phyloP scores from a whole-genome alignment of 2,888 invertebrate species.

The Pseudanteris insignis region DNA sequence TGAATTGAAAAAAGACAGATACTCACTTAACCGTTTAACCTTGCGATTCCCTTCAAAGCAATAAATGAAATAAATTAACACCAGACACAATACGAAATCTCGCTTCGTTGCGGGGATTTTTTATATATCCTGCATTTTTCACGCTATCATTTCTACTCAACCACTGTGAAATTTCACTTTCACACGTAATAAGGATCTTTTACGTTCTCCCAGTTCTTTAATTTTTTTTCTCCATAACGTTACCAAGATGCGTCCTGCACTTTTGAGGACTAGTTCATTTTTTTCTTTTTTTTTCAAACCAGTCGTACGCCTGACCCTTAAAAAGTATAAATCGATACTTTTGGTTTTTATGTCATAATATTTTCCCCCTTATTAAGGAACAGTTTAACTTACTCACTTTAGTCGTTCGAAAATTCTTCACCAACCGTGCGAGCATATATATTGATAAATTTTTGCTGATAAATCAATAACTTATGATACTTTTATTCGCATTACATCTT shows the following conservation, averaged over 20 bases:
- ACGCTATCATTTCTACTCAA: slow-evolving; percentile 53
- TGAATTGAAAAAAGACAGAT: neutral
- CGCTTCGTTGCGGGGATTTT: slow-evolving; percentile 17
- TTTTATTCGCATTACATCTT: too few species aligned
- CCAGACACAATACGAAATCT: slow-evolving; percentile 7
- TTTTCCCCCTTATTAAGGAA: too few species aligned
- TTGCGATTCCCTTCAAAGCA: slow-evolving; percentile 3
- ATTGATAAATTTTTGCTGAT: too few species aligned
- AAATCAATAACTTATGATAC: too few species aligned
- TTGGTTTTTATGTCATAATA: slow-evolving; percentile 37
- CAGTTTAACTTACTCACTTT: too few species aligned
- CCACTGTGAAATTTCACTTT: slow-evolving; percentile 60
- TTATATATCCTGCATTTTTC: slow-evolving; percentile 37
- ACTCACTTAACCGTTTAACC: slow-evolving; percentile 9
- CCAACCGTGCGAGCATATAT: too few species aligned
- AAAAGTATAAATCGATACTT: slow-evolving; percentile 28
- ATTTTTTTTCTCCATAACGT: slow-evolving; percentile 25
- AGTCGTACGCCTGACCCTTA: slow-evolving; percentile 4
- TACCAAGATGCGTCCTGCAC: slow-evolving; percentile 23
- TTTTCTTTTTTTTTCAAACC: too few species aligned
- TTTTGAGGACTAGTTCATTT: slow-evolving; percentile 31
- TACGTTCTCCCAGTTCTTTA: slow-evolving; percentile 11
- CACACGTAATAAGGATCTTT: slow-evolving; percentile 50
- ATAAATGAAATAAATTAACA: slow-evolving; percentile 25
- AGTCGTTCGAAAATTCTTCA: too few species aligned